These are phyloP conservation scores for Pseudomyrmex sp. DNA, from an alignment of 1,140 invertebrate genomes.

Conservation along the genomic window DNA sequence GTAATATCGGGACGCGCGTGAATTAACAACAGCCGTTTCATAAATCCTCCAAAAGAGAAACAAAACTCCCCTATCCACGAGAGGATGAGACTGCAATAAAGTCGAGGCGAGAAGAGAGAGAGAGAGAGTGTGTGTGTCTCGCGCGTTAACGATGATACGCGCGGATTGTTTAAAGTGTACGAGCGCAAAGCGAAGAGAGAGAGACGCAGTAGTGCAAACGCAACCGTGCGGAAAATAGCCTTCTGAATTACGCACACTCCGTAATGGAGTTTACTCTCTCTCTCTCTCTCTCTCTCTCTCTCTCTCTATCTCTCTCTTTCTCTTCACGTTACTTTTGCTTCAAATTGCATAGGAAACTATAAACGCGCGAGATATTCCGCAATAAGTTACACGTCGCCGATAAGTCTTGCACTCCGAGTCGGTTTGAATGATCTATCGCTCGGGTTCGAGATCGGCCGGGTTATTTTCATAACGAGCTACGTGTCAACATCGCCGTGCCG, in stretches of 20 bases:
- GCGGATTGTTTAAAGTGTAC: conserved; percentile 22
- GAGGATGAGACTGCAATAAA: too few species aligned
- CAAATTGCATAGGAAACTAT: conserved; percentile 51
- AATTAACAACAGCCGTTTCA: background rate
- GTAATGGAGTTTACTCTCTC: conserved; percentile 53
- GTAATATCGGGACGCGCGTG: background rate
- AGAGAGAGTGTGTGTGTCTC: background rate
- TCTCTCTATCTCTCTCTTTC: too few species aligned
- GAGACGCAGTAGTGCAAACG: conserved; percentile 24
- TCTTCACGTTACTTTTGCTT: conserved; percentile 28
- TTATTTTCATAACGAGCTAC: conserved; percentile 43
- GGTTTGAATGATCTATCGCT: conserved; percentile 30
- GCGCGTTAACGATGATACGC: conserved; percentile 23
- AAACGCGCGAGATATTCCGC: conserved; percentile 5
- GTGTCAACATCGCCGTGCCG: conserved; percentile 3
- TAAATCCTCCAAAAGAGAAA: too few species aligned
- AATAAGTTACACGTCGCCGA: conserved; percentile 28
- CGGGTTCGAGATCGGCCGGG: background rate
- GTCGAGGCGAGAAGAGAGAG: too few species aligned
- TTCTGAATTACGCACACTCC: conserved; percentile 50
- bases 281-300: background rate
- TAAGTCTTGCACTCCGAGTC: conserved; percentile 8
- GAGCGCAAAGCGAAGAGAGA: background rate
- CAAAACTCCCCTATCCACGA: too few species aligned
- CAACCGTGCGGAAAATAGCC: conserved; percentile 51